Base-by-base conservation (phyloP, 2,888 invertebrate species). In the Polymixis lichenea region DNA sequence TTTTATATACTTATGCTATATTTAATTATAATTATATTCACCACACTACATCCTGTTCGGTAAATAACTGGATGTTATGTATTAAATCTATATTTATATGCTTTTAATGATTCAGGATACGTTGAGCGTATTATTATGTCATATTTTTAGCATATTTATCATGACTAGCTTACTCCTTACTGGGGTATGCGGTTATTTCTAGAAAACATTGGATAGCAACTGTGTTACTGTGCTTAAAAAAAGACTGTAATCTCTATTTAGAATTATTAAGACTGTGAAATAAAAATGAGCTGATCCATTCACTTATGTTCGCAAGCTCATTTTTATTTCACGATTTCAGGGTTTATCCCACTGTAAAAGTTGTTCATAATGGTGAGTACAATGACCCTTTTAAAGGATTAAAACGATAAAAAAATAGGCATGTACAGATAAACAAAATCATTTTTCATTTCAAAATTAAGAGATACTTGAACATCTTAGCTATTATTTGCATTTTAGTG, bases 21-120 rank as follows among this genome's bases (percentile, higher is more conserved):
- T 81, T 51, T 74, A 80, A 82, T 86, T 85, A 82, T 81, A 79
- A 75, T 81, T 65, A 60, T 80, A 82, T 87, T 76, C 73, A 66
- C 43, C 55, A 46, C 75, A 78, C n/a, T 15, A 85, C 85, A 87
- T 89, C 87, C 90, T 88, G 90, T 87, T 90, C 75, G 70, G 75
- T 84, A 84, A 86, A 82, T 87, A 78, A 70, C 72, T 74, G 70
- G 49, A 67, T 55, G 25, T 80, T 82, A 69, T 66, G 64, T 71
- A 72, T 72, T 69, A 58, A 77, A 72, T 84, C 25, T 72, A 67
- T 81, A 32, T 85, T 73, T 67, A 60, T 61, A 43, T n/a, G 28
- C 17, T 71, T 7, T 51, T 75, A 80, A 83, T 83, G 43, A 51
- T 73, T 49, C 75, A 62, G 61, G 25, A 61, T 56, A 64, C 28